Evolutionary conservation across 2,888 invertebrate species (phyloP), one percentile per base, ranked within the genome.

Genomic region (Dione juno): DNA sequence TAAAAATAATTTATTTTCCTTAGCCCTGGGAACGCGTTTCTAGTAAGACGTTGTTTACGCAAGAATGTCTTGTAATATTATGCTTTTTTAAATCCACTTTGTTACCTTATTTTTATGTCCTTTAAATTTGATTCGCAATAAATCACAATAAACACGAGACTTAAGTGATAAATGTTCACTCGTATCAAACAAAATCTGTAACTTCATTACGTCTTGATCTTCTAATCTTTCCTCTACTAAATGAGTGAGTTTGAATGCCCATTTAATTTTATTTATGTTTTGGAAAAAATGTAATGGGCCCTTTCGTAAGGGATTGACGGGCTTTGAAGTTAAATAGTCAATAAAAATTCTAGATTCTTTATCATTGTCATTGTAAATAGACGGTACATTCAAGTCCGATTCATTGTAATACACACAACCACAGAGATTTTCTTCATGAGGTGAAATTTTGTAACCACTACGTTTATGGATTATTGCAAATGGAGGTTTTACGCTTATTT

Each of bases 181-280:
- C 10, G 88, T 92, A 74, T 93, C 93, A 74, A 93, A 91, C 45
- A 93, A 73, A 74, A 92, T 79, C 78, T 93, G 93, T 73, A 93
- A 69, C 79, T 91, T 91, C 87, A 93, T 91, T 50, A 86, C 79
- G 76, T 93, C 92, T 77, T 88, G 85, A 77, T 93, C 90, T 78
- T 92, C 88, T 69, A 93, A 79, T 19, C 82, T 79, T 77, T 92
- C 88, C 76, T 92, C 90, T 9, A 93, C 76, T 8, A 77, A 59
- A 71, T 89, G 83, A 7, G 89, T 92, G 7, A 90, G 79, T 77
- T 87, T 84, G 74, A 92, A 93, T n/a, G 87, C 88, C 76, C 82
- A 80, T 85, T 93, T 93, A 43, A 93, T 88, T 83, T 89, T 92
- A 75, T 88, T 80, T 50, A 93, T 92, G 71, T 93, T 87, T 81